Percentiles rank a stretch among this genome's conserved stretches.
Conservation (phyloP, 2,113 vertebrate genomes). For the Clinocottus analis region DNA sequence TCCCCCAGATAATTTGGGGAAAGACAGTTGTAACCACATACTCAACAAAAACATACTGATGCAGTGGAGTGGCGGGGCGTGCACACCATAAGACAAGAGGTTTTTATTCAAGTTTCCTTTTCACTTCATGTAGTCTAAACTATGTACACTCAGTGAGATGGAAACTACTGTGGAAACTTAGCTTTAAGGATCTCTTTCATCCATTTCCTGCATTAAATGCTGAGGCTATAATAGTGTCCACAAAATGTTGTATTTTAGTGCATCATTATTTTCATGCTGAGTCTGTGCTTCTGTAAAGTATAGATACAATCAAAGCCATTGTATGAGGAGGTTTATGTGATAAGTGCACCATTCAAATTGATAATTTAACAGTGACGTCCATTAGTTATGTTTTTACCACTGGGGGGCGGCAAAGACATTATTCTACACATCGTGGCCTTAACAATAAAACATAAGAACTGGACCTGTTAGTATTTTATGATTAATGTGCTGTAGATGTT, state of each 20-base stretch:
- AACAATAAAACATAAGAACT: not conserved
- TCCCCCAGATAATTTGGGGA: slow-evolving; percentile 38
- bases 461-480: not conserved
- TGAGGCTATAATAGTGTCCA: slow-evolving; percentile 34
- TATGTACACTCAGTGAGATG: slow-evolving; percentile 35
- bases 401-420: not conserved
- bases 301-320: slow-evolving; percentile 11
- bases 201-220: slow-evolving; percentile 43
- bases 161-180: slow-evolving; percentile 43
- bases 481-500: not conserved
- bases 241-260: slow-evolving; percentile 38
- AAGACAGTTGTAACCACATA: slow-evolving; percentile 52
- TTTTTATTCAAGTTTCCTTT: slow-evolving; percentile 55
- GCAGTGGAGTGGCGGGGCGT: slow-evolving; percentile 30
- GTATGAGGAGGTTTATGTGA: slow-evolving; percentile 21
- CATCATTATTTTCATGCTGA: slow-evolving; percentile 46
- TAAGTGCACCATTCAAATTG: not conserved
- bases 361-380: not conserved
- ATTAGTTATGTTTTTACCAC: not conserved
- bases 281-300: slow-evolving; percentile 1
- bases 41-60: slow-evolving; percentile 58
- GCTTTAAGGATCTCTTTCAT: slow-evolving; percentile 28
- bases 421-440: not conserved
- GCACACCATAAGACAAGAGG: slow-evolving; percentile 27
- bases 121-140: slow-evolving; percentile 60